Evolutionary conservation across 2,113 vertebrate species (phyloP).

Genomic region (Oryzias javanicus): DNA sequence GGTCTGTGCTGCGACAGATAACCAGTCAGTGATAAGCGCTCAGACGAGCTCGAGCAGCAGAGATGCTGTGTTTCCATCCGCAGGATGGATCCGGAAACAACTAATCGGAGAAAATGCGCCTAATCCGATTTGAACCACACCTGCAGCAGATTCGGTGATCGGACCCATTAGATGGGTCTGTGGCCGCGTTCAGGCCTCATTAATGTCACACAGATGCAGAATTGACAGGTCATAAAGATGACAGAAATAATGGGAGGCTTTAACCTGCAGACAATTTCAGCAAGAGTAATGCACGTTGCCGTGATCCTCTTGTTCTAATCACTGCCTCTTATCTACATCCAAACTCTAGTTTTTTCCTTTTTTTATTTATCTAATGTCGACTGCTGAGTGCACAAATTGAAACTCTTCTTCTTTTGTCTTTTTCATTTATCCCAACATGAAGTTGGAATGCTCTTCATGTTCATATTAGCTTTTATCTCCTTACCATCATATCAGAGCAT

Average conservation of each 20-base stretch:
- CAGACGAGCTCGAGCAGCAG: background rate
- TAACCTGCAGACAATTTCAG: background rate
- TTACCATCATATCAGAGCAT: constrained; percentile 41
- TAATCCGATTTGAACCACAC: constrained; percentile 61
- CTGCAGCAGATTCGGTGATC: constrained; percentile 24
- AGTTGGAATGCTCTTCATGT: constrained; percentile 18
- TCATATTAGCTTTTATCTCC: constrained; percentile 16
- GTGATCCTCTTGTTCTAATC: constrained; percentile 2
- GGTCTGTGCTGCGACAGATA: constrained; percentile 41
- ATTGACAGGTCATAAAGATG: constrained; percentile 3
- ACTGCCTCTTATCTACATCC: constrained; percentile 21
- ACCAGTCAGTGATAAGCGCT: constrained; percentile 9
- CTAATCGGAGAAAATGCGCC: constrained; percentile 52
- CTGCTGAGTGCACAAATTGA: constrained; percentile 23
- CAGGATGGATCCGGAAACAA: constrained; percentile 40
- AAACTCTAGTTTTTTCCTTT: constrained; percentile 15
- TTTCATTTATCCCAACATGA: constrained; percentile 21
- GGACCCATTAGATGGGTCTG: constrained; percentile 23
- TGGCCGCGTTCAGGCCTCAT: background rate
- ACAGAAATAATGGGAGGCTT: background rate
- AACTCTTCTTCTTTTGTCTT: background rate
- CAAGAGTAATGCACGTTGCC: background rate
- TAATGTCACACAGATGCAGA: constrained; percentile 6
- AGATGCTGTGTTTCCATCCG: constrained; percentile 11
- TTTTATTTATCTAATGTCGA: constrained; percentile 13